A percentile compares a stretch with the other conserved stretches of the same genome.
Evolutionary conservation across 2,113 vertebrate genomes (phyloP).

Genomic region (Rhynchopsitta pachyrhyncha): DNA sequence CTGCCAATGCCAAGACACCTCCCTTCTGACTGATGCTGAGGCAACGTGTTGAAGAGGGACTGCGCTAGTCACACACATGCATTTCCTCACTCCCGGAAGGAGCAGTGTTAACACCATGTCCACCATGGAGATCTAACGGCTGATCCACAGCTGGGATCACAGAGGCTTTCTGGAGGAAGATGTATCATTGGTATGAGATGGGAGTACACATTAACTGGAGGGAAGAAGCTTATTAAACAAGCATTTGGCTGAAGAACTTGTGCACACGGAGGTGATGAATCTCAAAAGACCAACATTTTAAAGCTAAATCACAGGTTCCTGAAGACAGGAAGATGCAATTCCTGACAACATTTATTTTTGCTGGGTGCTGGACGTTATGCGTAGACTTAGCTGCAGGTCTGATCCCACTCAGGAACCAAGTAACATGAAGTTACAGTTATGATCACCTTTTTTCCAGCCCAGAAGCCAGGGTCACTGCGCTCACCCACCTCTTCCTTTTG

Average conservation of each 20-base stretch:
- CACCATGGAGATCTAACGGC: fast-evolving
- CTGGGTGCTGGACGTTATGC: neutral
- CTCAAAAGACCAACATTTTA: neutral
- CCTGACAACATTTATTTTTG: neutral
- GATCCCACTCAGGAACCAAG: neutral
- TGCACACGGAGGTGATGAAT: neutral
- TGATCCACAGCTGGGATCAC: neutral
- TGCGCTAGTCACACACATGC: neutral
- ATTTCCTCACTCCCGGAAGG: neutral
- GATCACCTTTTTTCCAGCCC: neutral
- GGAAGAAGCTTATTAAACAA: neutral
- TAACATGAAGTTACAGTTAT: fast-evolving
- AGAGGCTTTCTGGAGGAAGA: neutral
- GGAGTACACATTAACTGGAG: neutral
- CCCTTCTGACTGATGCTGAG: neutral
- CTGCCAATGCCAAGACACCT: neutral
- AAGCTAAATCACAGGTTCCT: neutral
- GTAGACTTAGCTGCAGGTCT: neutral
- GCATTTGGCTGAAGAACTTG: neutral
- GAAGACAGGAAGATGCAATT: neutral
- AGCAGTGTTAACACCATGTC: neutral
- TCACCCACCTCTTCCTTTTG: neutral
- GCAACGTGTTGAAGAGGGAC: fast-evolving
- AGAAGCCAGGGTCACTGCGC: neutral
- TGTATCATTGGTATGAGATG: neutral